Conservation (phyloP, 2,113 vertebrate genomes). For the Laticauda colubrina region DNA sequence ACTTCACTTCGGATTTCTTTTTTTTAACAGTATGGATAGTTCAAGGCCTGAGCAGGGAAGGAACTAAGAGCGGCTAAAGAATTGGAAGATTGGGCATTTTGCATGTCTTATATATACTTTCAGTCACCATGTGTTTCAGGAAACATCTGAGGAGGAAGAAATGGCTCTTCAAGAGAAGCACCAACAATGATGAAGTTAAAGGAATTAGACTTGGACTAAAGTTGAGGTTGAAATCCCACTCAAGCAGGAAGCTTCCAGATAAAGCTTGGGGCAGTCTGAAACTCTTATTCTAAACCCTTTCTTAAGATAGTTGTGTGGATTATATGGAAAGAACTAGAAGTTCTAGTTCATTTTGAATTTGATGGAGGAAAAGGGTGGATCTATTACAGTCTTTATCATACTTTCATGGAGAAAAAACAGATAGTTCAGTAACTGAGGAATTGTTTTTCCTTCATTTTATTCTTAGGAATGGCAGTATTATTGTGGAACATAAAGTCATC, state of each 20-base stretch:
- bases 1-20: background rate
- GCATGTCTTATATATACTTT: background rate
- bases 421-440: background rate
- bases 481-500: background rate
- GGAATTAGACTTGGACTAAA: background rate
- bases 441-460: background rate
- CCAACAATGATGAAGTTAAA: background rate
- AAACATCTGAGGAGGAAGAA: background rate
- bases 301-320: background rate
- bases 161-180: background rate
- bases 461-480: background rate
- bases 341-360: background rate
- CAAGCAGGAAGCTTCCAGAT: background rate
- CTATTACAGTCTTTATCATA: background rate
- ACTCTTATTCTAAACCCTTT: background rate
- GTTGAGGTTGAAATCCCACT: background rate
- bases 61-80: background rate
- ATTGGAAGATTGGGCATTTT: background rate
- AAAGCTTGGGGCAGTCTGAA: background rate
- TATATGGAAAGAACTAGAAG: background rate
- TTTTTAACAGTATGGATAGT: background rate
- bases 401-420: background rate
- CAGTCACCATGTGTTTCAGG: background rate
- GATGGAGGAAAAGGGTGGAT: background rate
- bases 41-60: background rate